A percentile compares a stretch with the other conserved stretches of the same genome.
phyloP scores from a whole-genome alignment of 2,888 invertebrate genomes.

The Microchrysa polita region DNA sequence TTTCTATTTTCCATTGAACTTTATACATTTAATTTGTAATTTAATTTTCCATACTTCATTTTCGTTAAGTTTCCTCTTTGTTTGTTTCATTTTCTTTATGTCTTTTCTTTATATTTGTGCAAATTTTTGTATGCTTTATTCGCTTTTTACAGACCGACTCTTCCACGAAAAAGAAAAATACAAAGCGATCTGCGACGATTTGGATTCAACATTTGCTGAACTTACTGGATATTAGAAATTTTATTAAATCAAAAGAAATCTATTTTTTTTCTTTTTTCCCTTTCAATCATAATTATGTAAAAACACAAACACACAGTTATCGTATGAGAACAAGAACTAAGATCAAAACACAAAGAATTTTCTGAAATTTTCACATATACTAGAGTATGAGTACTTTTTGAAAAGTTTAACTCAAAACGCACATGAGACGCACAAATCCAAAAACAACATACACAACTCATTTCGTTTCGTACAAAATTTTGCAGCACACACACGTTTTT shows the following conservation, averaged over 20 bases:
- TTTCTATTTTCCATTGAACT: no score
- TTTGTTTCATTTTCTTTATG: no score
- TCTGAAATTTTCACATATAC: conserved; percentile 19
- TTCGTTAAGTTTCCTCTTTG: no score
- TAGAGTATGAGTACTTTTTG: no score
- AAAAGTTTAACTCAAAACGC: no score
- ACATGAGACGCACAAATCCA: neutral
- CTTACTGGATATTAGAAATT: conserved; percentile 90
- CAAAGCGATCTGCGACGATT: conserved; percentile 97
- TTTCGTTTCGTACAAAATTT: neutral
- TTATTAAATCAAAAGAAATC: conserved; percentile 10
- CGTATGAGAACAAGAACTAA: no score
- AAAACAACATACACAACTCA: conserved; percentile 3
- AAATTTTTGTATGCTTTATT: conserved; percentile 50
- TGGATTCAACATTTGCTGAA: conserved; percentile 97
- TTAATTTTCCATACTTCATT: no score
- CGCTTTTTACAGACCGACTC: conserved; percentile 79
- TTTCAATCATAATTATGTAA: conserved; percentile 26
- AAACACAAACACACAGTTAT: conserved; percentile 20
- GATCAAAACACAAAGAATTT: conserved; percentile 13
- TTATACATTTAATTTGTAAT: neutral
- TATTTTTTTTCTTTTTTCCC: conserved; percentile 8
- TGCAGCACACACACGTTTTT: conserved; percentile 28
- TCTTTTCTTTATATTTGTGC: conserved; percentile 34
- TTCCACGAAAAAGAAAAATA: conserved; percentile 86